Evolutionary conservation across 2,113 vertebrate species (phyloP).

Genomic region (Natator depressus): DNA sequence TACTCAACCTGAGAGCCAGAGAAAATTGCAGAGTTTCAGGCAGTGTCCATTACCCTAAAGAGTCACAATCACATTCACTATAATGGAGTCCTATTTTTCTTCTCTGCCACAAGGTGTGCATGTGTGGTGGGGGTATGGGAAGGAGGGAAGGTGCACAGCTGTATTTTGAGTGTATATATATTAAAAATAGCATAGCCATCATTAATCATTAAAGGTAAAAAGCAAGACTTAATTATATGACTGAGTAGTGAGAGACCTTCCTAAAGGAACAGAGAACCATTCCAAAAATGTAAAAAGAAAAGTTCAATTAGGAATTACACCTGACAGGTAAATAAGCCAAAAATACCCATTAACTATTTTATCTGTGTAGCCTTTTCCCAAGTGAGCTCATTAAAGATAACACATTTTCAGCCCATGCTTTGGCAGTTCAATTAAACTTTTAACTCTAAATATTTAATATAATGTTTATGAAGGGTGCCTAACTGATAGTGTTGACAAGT

Average conservation of each 20-base stretch:
- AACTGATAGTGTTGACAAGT: background rate
- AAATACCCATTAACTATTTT: background rate
- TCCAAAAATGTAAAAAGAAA: background rate
- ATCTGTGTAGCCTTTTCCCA: background rate
- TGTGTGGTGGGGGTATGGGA: fast-evolving
- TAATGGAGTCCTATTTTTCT: background rate
- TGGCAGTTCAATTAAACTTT: background rate
- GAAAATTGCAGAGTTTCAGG: background rate
- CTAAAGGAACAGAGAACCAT: background rate
- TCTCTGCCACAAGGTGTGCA: background rate
- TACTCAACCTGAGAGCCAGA: background rate
- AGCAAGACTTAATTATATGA: background rate
- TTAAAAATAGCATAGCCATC: background rate
- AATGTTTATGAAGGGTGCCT: background rate
- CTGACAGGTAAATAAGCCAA: background rate
- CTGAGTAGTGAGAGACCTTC: background rate
- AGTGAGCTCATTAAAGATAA: background rate
- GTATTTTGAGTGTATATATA: background rate
- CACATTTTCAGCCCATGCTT: background rate
- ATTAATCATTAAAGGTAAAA: background rate
- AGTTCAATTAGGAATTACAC: background rate
- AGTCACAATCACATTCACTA: background rate
- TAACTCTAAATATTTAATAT: background rate
- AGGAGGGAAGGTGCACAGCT: background rate
- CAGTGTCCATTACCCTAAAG: background rate